phyloP scores from a whole-genome alignment of 1,140 invertebrate species.

The Epicauta chinensis region DNA sequence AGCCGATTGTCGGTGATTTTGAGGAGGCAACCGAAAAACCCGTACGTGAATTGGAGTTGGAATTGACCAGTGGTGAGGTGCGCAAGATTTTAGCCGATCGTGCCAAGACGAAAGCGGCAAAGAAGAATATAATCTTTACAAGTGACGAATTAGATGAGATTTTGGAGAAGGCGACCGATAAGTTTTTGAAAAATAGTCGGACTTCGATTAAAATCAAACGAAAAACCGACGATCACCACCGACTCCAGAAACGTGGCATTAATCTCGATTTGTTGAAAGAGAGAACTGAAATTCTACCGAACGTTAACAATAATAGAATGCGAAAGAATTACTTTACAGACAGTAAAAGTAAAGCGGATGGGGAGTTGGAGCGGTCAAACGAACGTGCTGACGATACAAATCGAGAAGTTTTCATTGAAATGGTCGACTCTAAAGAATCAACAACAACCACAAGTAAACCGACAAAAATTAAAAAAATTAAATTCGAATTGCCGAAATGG shows the following conservation, averaged over 20 bases:
- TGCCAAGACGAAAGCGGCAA: constrained; percentile 28
- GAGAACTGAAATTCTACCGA: constrained; percentile 1
- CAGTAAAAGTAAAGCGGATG: constrained; percentile 2
- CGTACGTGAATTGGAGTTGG: constrained; percentile 9
- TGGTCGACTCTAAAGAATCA: constrained; percentile 8
- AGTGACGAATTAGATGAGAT: constrained; percentile 31
- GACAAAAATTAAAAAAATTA: not conserved
- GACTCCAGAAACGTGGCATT: constrained; percentile 20
- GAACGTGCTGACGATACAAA: not conserved
- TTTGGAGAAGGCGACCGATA: constrained; percentile 26
- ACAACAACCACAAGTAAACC: not conserved
- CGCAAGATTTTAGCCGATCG: constrained; percentile 28
- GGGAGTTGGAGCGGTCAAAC: too few species aligned
- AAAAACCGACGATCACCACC: constrained; percentile 15
- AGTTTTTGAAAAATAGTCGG: constrained; percentile 17
- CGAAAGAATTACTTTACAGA: constrained; percentile 1
- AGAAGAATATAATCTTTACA: constrained; percentile 31
- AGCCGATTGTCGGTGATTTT: not conserved
- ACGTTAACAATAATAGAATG: constrained; percentile 3
- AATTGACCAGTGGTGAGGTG: constrained; percentile 31
- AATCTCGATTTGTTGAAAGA: constrained; percentile 26
- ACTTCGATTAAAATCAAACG: constrained; percentile 12
- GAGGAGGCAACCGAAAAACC: not conserved
- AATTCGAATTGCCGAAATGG: not conserved
- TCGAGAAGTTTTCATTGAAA: constrained; percentile 5